These are phyloP conservation scores for Diplosoma virens DNA, from an alignment of 23 tunicate genomes.

Conservation along the genomic window DNA sequence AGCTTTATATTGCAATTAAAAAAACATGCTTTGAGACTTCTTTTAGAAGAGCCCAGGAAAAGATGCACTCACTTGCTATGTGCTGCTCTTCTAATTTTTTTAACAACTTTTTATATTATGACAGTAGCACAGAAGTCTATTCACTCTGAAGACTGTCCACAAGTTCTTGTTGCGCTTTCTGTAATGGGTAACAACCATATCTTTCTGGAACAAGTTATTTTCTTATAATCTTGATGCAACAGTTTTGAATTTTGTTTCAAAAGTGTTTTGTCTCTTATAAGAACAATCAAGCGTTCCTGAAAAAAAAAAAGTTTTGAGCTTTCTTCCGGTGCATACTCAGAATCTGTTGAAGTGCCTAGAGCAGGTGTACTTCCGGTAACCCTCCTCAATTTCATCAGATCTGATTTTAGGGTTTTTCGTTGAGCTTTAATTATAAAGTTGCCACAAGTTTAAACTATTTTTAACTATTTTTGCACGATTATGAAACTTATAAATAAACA, in stretches of 20 bases:
- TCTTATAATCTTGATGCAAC: background rate
- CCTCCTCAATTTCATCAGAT: background rate
- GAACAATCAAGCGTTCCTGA: background rate
- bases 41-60: background rate
- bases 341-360: background rate
- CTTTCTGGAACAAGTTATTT: slow-evolving; percentile 9
- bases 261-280: background rate
- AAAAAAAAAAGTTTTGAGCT: background rate
- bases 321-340: background rate
- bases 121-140: background rate
- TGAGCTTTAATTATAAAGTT: slow-evolving; percentile 3
- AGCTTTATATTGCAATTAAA: background rate
- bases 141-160: background rate
- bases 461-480: slow-evolving; percentile 2
- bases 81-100: slow-evolving; percentile 4
- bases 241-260: background rate
- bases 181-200: background rate
- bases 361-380: background rate
- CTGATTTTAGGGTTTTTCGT: background rate
- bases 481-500: background rate
- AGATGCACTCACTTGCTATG: slow-evolving; percentile 3
- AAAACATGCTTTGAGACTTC: slow-evolving; percentile 2
- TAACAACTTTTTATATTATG: background rate
- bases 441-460: background rate
- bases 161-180: background rate